Base-by-base conservation (phyloP, 2,888 invertebrate species). In the Drosophila rubida region DNA sequence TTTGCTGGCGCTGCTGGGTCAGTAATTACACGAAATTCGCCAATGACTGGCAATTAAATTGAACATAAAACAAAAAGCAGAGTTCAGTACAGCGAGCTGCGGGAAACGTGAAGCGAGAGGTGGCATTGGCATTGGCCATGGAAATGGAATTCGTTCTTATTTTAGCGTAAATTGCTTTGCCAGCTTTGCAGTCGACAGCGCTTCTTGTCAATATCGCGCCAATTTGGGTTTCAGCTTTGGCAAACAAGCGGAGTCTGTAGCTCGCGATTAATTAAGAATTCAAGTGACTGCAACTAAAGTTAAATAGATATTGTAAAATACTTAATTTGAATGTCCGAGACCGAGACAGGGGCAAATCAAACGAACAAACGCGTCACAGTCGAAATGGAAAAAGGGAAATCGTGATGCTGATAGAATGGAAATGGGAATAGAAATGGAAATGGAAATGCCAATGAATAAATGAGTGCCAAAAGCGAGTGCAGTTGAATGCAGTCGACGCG, bases 261-360 rank as follows among this genome's bases (percentile, higher is more conserved):
- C 69, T 62, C 53, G 66, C 78, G 76, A 85, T 83, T 85, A 88
- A 88, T 85, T 88, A 86, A 73, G 68, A 77, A 88, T 78, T 80
- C 71, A 88, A 88, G 78, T 76, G 80, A 78, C 71, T 78, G 69
- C 75, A 67, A 79, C 79, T 71, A 76, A 82, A 86, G 78, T 70
- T 86, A 86, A 86, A 85, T 80, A 83, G 80, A 86, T 85, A 84
- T 75, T 75, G 74, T 68, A 49, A 74, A 84, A 75, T 78, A 49
- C 44, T 65, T 54, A 71, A 83, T 85, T 86, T 70, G 67, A 78
- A 67, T 85, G 82, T 62, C 70, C 58, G 69, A 73, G 45, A 65
- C 70, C 58, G 69, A 73, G 45, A 65, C 59, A 32, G 64, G 50
- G 14, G 55, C 54, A 75, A 77, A 68, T 75, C 75, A 77, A 81